Base-by-base conservation (phyloP, 2,888 invertebrate genomes). In the Calameuta filiformis region DNA sequence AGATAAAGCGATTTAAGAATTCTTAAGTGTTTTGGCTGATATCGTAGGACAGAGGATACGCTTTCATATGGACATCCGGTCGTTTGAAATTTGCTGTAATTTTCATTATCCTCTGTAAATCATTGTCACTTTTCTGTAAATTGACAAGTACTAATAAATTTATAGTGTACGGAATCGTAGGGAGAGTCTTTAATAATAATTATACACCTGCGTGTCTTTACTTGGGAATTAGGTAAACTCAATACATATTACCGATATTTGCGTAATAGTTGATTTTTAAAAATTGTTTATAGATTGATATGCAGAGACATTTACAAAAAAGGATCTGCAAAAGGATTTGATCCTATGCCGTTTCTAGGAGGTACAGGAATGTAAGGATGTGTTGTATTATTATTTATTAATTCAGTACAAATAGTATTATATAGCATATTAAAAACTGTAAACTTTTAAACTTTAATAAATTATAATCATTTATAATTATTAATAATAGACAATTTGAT, bases 291-390 rank as follows among this genome's bases (percentile, higher is more conserved):
- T 83, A 92, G 92, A 80, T 93, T 96, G 88, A 93, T 97, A 80
- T 94, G 96, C 89, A 94, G 94, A 89, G 95, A 96, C 87, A 95
- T 97, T 81, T 94, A 95, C 81, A 94, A 94, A 86, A 95, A 94
- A 87, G 94, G 94, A 31, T 93, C 92, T 84, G 95, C 96, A 0
- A 93, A 93, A 85, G 94, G 94, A 77, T 93, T 95, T 82, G 94
- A 95, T 73, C 92, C 95, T 35, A 94, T 94, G 89, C 96, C 96
- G 0, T 97, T 97, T 90, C 89, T 96, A 71, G 96, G 96, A 69
- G 97, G 96, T 92, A 89, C 95, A 83, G 94, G 95, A 80, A 94
- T 97, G 97, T 97, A 92, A 95, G 96, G 94, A 78, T 23, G 9
- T 68, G 69, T 76, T 56, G 71, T 77, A 69, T 73, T 33, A 77